Percentiles rank a stretch among this genome's conserved stretches.
phyloP scores from a whole-genome alignment of 2,888 invertebrate genomes.

The Drosophila subquinaria region DNA sequence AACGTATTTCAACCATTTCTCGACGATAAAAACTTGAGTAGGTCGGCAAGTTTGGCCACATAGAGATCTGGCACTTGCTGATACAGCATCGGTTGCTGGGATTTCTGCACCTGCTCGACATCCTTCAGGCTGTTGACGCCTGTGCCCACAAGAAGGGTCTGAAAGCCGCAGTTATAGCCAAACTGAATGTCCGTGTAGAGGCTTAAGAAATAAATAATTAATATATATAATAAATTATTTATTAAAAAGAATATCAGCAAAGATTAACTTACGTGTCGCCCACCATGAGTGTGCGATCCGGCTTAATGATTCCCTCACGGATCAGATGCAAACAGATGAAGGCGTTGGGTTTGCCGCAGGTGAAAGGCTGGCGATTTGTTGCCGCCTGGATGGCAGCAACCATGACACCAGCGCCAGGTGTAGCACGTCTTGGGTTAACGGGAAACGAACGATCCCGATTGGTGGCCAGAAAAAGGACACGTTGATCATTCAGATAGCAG shows the following conservation, averaged over 20 bases:
- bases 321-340: slow-evolving; percentile 51
- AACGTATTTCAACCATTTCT: slow-evolving; percentile 41
- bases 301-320: slow-evolving; percentile 45
- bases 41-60: slow-evolving; percentile 45
- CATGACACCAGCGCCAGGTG: slow-evolving; percentile 55
- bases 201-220: neutral
- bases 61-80: slow-evolving; percentile 62
- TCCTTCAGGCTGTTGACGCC: slow-evolving; percentile 54
- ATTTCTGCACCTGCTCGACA: slow-evolving; percentile 37
- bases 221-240: no score
- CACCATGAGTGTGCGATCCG: slow-evolving; percentile 62
- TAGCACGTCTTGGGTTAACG: neutral
- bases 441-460: slow-evolving; percentile 50
- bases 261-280: slow-evolving; percentile 60
- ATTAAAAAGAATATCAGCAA: no score
- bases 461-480: slow-evolving; percentile 55
- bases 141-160: slow-evolving; percentile 64
- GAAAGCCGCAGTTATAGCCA: slow-evolving; percentile 70
- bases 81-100: slow-evolving; percentile 40
- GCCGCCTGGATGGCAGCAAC: slow-evolving; percentile 54
- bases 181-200: slow-evolving; percentile 56
- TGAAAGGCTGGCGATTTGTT: slow-evolving; percentile 43
- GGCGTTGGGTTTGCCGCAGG: slow-evolving; percentile 64
- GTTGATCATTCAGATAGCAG: slow-evolving; percentile 44
- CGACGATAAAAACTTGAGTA: slow-evolving; percentile 53